A percentile compares a stretch with the other conserved stretches of the same genome.
Evolutionary conservation across 1,140 invertebrate species (phyloP).

Genomic region (Diorhabda carinulata): DNA sequence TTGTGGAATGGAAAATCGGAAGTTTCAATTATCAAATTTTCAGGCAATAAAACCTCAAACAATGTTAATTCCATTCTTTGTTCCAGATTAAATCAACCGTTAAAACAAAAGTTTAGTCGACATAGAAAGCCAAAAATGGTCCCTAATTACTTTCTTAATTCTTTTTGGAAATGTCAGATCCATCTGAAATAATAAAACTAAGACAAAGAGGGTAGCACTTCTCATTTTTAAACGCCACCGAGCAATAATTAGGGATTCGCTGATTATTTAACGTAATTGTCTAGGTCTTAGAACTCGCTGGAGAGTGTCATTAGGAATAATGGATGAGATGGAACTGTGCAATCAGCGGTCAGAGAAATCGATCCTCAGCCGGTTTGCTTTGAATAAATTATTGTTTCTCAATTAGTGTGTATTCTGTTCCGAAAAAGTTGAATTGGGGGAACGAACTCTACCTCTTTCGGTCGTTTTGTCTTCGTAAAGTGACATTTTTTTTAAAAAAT

Average conservation of each 20-base stretch:
- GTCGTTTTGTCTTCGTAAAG: too few species aligned
- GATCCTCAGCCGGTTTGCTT: constrained; percentile 34
- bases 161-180: constrained; percentile 33
- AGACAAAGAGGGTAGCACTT: constrained; percentile 32
- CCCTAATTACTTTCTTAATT: constrained; percentile 42
- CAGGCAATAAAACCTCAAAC: constrained; percentile 13
- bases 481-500: too few species aligned
- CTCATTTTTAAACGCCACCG: constrained; percentile 34
- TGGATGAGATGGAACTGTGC: constrained; percentile 36
- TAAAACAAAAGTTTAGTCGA: constrained; percentile 36
- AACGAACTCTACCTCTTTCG: too few species aligned
- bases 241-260: constrained; percentile 22
- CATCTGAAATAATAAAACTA: constrained; percentile 36
- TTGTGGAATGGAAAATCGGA: neutral
- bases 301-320: constrained; percentile 44
- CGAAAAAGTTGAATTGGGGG: neutral
- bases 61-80: constrained; percentile 29
- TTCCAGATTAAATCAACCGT: constrained; percentile 37
- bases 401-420: constrained; percentile 35
- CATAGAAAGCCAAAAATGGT: constrained; percentile 34
- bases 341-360: constrained; percentile 25
- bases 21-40: constrained; percentile 11
- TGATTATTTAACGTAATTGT: constrained; percentile 23
- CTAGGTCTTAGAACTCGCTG: constrained; percentile 27
- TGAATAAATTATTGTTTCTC: constrained; percentile 46